Conservation (phyloP, 2,888 invertebrate species). For the Hydrotaea cyrtoneurina region DNA sequence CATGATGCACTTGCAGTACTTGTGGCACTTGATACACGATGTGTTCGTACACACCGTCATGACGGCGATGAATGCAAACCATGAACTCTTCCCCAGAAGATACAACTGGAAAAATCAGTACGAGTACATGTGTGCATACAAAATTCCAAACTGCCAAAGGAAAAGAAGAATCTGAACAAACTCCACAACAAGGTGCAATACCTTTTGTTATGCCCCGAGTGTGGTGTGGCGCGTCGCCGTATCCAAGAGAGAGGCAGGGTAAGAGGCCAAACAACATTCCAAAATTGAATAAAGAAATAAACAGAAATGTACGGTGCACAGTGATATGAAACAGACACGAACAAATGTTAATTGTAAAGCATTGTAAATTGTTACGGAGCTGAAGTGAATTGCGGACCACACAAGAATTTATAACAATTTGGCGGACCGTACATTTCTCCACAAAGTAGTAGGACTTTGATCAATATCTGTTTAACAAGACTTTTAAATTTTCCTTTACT, state of each 20-base stretch:
- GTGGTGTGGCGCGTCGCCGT: background rate
- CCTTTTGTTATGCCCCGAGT: background rate
- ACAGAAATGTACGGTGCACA: too few relatives aligned
- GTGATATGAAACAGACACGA: too few relatives aligned
- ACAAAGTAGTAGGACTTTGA: too few relatives aligned
- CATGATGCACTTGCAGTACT: conserved; percentile 31
- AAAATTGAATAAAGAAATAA: background rate
- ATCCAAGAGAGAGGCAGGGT: background rate
- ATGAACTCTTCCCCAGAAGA: conserved; percentile 25
- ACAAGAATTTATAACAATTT: too few relatives aligned
- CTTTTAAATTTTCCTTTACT: too few relatives aligned
- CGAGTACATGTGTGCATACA: background rate
- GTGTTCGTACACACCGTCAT: background rate
- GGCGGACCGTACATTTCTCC: too few relatives aligned
- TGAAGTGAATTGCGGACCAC: too few relatives aligned
- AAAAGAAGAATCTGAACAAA: conserved; percentile 23
- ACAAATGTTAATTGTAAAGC: too few relatives aligned
- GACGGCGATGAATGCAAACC: background rate
- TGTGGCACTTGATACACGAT: background rate
- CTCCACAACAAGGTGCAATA: background rate
- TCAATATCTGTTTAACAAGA: too few relatives aligned
- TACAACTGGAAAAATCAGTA: background rate
- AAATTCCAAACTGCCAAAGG: conserved; percentile 26
- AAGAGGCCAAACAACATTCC: conserved; percentile 46
- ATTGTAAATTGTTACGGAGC: too few relatives aligned